phyloP scores from a whole-genome alignment of 2,797 vertebrate genomes.

The Chaenodraco wilsoni region DNA sequence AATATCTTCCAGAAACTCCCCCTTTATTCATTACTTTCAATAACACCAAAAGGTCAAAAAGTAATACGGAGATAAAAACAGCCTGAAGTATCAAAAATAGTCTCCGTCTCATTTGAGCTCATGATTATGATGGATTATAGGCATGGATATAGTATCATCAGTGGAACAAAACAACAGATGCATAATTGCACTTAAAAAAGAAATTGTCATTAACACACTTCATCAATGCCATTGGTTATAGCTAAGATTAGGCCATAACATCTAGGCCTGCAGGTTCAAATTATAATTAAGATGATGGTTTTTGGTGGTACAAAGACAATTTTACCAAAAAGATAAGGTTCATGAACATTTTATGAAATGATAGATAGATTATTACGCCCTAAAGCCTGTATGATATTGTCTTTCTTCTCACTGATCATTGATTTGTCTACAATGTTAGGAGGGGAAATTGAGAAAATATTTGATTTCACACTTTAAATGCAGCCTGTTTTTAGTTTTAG shows the following conservation, averaged over 20 bases:
- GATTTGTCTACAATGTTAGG: conserved; percentile 30
- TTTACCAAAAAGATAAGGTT: conserved; percentile 50
- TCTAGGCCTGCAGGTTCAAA: conserved; percentile 57
- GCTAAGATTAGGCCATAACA: conserved; percentile 38
- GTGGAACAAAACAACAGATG: conserved; percentile 60
- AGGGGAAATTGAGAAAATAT: conserved; percentile 9
- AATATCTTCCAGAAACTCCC: neutral
- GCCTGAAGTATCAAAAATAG: conserved; percentile 6
- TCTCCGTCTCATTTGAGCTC: neutral
- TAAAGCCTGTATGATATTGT: conserved; percentile 51
- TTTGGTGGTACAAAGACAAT: conserved; percentile 38
- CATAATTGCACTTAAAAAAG: conserved; percentile 53
- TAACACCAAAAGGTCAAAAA: conserved; percentile 27
- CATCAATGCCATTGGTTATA: conserved; percentile 43
- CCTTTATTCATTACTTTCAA: conserved; percentile 6
- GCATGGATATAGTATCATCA: conserved; percentile 30
- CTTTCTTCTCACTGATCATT: conserved; percentile 39
- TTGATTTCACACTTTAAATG: neutral
- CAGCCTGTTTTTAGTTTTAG: neutral
- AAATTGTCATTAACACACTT: conserved; percentile 51
- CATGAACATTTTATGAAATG: conserved; percentile 55
- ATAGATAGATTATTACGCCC: conserved; percentile 50
- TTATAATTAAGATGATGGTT: conserved; percentile 58
- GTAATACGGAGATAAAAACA: conserved; percentile 23
- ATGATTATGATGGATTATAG: conserved; percentile 39